Evolutionary conservation across 53 echinoderm and acorn worm species (phyloP).

Genomic region (Stichopus horrens): DNA sequence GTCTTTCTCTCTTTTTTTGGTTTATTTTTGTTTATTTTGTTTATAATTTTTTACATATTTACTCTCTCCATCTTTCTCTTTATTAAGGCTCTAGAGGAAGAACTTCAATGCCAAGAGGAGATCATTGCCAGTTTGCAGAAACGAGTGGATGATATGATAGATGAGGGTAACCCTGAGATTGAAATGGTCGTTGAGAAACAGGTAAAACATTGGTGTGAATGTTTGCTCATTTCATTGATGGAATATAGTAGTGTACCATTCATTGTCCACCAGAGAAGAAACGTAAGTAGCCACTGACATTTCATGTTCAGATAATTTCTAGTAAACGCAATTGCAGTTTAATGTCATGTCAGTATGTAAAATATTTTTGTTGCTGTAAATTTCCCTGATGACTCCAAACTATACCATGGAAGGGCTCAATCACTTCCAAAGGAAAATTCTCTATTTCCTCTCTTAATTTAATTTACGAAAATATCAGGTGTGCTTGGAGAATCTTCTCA

Average conservation of each 20-base stretch:
- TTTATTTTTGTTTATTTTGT: background rate
- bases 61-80: background rate
- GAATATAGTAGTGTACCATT: too few species aligned
- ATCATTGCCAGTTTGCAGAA: constrained; percentile 60
- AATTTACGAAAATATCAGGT: constrained; percentile 48
- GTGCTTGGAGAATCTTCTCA: constrained; percentile 60
- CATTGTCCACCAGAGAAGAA: too few species aligned
- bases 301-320: too few species aligned
- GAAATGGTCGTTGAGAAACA: constrained; percentile 65
- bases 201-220: constrained; percentile 43
- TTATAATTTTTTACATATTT: constrained; percentile 7
- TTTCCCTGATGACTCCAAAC: too few species aligned
- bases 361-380: too few species aligned
- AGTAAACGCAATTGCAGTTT: too few species aligned
- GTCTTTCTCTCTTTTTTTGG: too few species aligned
- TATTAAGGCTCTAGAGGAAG: constrained; percentile 67
- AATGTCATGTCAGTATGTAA: too few species aligned
- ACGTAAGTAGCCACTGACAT: too few species aligned
- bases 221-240: too few species aligned
- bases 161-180: constrained; percentile 59
- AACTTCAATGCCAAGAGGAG: constrained; percentile 76
- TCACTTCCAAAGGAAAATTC: background rate
- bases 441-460: background rate
- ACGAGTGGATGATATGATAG: constrained; percentile 55
- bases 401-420: too few species aligned